Percentiles rank a stretch among this genome's conserved stretches.
phyloP scores from a whole-genome alignment of 2,113 vertebrate genomes.

The mouse (Mus musculus) region GRCm39 chr5:10477501-10478000 shows the following conservation, averaged over 20 bases:
- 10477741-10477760: not conserved
- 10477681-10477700: not conserved
- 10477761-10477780: not conserved
- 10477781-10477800: not conserved
- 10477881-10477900: not conserved
- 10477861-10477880: not conserved
- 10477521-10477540: not conserved
- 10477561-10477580: not conserved
- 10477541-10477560: not conserved
- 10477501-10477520: not conserved
- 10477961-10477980: not conserved
- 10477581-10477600: not conserved
- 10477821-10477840: not conserved
- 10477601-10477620: not conserved
- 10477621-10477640: not conserved
- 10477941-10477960: not conserved
- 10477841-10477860: not conserved
- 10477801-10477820: not conserved
- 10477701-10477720: not conserved
- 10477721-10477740: not conserved
- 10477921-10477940: not conserved
- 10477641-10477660: slow-evolving; percentile 5
- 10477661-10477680: not conserved
- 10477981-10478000: not conserved
- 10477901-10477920: not conserved